phyloP scores from a whole-genome alignment of 2,888 invertebrate genomes.

The Eupsilia transversa region DNA sequence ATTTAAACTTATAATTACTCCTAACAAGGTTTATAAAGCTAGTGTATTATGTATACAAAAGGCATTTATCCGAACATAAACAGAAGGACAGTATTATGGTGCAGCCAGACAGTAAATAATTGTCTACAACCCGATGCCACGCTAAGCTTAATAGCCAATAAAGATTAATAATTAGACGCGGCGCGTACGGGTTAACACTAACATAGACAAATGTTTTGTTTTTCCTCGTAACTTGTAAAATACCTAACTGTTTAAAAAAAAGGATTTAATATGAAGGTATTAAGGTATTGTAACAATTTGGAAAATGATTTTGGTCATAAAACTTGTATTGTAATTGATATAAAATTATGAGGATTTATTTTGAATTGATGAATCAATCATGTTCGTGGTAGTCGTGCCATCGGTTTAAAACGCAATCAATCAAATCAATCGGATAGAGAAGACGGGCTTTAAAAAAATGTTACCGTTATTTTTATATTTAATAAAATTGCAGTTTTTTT shows the following conservation, averaged over 20 bases:
- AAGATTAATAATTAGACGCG: constrained; percentile 71
- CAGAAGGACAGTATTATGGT: constrained; percentile 66
- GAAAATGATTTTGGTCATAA: constrained; percentile 3
- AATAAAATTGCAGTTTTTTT: background rate
- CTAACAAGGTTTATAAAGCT: background rate
- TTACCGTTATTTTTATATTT: background rate
- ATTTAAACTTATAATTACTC: background rate
- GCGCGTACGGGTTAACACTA: constrained; percentile 22
- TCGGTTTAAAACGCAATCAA: constrained; percentile 13
- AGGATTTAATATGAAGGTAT: background rate
- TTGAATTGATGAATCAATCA: constrained; percentile 8
- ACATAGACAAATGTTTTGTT: constrained; percentile 50
- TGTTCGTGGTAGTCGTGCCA: background rate
- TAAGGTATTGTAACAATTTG: constrained; percentile 26
- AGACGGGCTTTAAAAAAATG: background rate
- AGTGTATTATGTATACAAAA: constrained; percentile 8
- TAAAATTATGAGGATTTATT: background rate
- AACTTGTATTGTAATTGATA: constrained; percentile 11
- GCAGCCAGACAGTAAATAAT: constrained; percentile 68
- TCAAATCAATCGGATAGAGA: background rate
- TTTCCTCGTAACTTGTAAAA: constrained; percentile 24
- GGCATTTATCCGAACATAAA: constrained; percentile 40
- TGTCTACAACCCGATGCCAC: constrained; percentile 53
- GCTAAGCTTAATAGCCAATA: constrained; percentile 73
- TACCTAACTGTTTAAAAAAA: background rate